Percentiles rank a stretch among this genome's conserved stretches.
These are phyloP conservation scores for Phragmatobia fuliginosa DNA, from an alignment of 2,888 invertebrate genomes.

Conservation along the genomic window DNA sequence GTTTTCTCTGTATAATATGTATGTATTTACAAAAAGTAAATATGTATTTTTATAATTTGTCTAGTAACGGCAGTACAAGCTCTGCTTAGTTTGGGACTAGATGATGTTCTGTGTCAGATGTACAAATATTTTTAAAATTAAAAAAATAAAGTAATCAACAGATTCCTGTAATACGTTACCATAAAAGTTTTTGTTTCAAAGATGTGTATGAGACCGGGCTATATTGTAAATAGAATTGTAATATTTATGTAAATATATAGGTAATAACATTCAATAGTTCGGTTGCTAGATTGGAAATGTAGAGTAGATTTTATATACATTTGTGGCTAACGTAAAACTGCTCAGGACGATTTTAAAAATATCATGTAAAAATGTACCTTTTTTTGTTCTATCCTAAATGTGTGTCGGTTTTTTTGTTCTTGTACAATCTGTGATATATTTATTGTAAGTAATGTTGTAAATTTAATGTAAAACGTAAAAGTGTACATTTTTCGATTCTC, in stretches of 20 bases:
- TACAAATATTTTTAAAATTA: too few relatives aligned
- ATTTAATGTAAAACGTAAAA: constrained; percentile 65
- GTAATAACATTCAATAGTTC: constrained; percentile 61
- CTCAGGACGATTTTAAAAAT: constrained; percentile 52
- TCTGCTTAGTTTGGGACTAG: too few relatives aligned
- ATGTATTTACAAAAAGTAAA: too few relatives aligned
- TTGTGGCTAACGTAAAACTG: constrained; percentile 50
- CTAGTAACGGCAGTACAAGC: too few relatives aligned
- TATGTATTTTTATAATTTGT: too few relatives aligned
- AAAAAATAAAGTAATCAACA: too few relatives aligned
- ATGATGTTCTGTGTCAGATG: too few relatives aligned
- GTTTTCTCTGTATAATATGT: too few relatives aligned
- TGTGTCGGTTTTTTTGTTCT: constrained; percentile 69
- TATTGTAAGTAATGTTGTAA: constrained; percentile 83
- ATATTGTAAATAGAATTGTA: constrained; percentile 63
- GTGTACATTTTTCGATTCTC: constrained; percentile 66
- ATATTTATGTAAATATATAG: constrained; percentile 73
- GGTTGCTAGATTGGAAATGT: constrained; percentile 70
- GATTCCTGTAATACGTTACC: background rate
- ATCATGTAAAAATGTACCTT: constrained; percentile 52
- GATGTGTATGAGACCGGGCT: constrained; percentile 16
- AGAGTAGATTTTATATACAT: constrained; percentile 74
- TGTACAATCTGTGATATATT: constrained; percentile 87
- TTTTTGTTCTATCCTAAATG: constrained; percentile 48
- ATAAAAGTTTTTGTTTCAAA: constrained; percentile 17